These are phyloP conservation scores for Falcaria lacertinaria DNA, from an alignment of 2,888 invertebrate genomes.

Conservation along the genomic window DNA sequence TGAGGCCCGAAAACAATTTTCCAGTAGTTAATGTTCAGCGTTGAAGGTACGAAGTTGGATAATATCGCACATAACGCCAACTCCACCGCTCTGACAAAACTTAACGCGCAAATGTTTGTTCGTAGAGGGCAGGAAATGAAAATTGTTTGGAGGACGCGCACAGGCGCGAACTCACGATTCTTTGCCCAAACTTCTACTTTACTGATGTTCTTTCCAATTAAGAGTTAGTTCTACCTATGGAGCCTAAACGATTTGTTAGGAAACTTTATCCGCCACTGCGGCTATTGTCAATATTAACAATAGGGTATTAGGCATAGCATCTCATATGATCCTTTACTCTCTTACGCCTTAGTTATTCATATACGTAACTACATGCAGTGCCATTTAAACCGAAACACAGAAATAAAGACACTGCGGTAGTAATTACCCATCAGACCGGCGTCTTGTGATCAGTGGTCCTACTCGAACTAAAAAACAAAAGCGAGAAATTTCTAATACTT, in stretches of 20 bases:
- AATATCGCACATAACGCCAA: constrained; percentile 2
- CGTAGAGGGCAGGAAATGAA: constrained; percentile 5
- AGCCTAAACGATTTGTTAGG: not conserved
- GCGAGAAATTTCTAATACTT: too few relatives aligned
- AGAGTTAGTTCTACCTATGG: not conserved
- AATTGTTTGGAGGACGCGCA: constrained; percentile 1
- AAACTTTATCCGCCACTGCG: too few relatives aligned
- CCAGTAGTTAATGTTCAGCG: not conserved
- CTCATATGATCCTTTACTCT: too few relatives aligned
- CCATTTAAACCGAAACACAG: too few relatives aligned
- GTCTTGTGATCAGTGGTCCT: too few relatives aligned
- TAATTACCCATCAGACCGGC: too few relatives aligned
- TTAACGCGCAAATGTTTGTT: constrained; percentile 5
- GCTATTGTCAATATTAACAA: too few relatives aligned
- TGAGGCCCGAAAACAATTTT: not conserved
- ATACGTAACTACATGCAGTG: too few relatives aligned
- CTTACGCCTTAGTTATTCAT: too few relatives aligned
- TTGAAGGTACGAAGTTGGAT: constrained; percentile 2
- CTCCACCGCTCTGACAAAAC: constrained; percentile 3
- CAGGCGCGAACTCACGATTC: constrained; percentile 2
- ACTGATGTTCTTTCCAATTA: constrained; percentile 4
- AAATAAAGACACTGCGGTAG: too few relatives aligned
- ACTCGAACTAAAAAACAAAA: too few relatives aligned
- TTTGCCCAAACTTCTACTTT: constrained; percentile 1
- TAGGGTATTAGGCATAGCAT: too few relatives aligned